Conservation (phyloP, 2,888 invertebrate genomes). For the Allophyes oxyacanthae region DNA sequence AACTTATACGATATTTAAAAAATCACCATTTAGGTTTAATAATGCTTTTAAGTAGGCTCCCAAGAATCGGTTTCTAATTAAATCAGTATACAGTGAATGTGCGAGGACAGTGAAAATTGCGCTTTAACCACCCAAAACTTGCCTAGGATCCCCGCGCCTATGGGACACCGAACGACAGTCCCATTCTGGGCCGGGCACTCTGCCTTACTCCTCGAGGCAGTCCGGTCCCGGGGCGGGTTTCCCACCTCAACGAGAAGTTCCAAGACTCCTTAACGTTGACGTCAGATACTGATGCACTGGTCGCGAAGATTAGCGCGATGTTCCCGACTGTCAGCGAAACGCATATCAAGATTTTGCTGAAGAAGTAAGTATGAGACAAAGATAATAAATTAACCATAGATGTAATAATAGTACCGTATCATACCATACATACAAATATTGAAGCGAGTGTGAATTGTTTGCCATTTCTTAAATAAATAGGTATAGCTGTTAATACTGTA, state of each 20-base stretch:
- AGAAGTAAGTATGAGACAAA: conserved; percentile 94
- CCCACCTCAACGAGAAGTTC: conserved; percentile 83
- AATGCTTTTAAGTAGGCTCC: too few relatives aligned
- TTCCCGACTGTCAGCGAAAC: conserved; percentile 97
- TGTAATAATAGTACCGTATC: too few relatives aligned
- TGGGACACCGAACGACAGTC: conserved; percentile 82
- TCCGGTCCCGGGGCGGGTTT: conserved; percentile 85
- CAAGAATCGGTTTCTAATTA: too few relatives aligned
- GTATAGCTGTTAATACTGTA: too few relatives aligned
- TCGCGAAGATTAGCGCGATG: conserved; percentile 95
- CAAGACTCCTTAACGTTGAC: conserved; percentile 91
- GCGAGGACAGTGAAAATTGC: too few relatives aligned
- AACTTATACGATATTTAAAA: too few relatives aligned
- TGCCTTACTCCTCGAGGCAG: conserved; percentile 85
- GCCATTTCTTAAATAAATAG: too few relatives aligned
- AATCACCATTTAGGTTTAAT: too few relatives aligned
- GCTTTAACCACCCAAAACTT: conserved; percentile 1
- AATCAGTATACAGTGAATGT: too few relatives aligned
- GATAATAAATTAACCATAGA: too few relatives aligned
- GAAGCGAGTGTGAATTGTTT: too few relatives aligned
- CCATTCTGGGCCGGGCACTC: conserved; percentile 82
- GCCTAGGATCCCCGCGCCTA: conserved; percentile 75
- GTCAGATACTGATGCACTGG: conserved; percentile 92
- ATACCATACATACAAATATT: too few relatives aligned
- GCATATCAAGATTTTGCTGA: conserved; percentile 95